A percentile compares a stretch with the other conserved stretches of the same genome.
phyloP scores from a whole-genome alignment of 1,140 invertebrate genomes.

The Drepana arcuata region DNA sequence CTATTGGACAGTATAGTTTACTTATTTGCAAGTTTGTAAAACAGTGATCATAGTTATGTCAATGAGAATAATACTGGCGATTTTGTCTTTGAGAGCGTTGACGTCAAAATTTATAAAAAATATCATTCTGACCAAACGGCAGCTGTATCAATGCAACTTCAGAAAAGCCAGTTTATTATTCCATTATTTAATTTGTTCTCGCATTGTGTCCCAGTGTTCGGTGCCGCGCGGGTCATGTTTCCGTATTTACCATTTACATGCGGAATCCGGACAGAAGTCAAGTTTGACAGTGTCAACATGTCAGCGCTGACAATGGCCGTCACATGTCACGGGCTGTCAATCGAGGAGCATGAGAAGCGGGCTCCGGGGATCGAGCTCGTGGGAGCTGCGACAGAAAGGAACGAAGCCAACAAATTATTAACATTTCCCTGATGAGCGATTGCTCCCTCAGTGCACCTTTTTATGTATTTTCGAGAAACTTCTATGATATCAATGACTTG shows the following conservation, averaged over 20 bases:
- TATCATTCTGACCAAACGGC: slow-evolving; percentile 12
- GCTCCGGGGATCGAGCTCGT: slow-evolving; percentile 25
- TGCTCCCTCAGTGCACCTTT: slow-evolving; percentile 32
- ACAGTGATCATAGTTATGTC: no score
- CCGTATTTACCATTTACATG: slow-evolving; percentile 61
- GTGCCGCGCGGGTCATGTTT: slow-evolving; percentile 47
- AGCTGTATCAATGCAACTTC: slow-evolving; percentile 35
- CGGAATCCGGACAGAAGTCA: slow-evolving; percentile 67
- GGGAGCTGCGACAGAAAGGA: slow-evolving; percentile 29
- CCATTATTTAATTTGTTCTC: slow-evolving; percentile 68
- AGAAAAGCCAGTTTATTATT: slow-evolving; percentile 48
- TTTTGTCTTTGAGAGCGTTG: slow-evolving; percentile 4
- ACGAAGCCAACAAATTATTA: slow-evolving; percentile 38
- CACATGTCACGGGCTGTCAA: slow-evolving; percentile 64
- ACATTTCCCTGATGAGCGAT: slow-evolving; percentile 39
- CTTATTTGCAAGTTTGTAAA: no score
- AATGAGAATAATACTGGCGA: no score
- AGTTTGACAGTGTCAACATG: slow-evolving; percentile 67
- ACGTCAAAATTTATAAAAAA: slow-evolving; percentile 13
- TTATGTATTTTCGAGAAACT: slow-evolving; percentile 18
- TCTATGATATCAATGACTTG: slow-evolving; percentile 2
- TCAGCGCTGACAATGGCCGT: slow-evolving; percentile 62
- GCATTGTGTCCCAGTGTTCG: slow-evolving; percentile 36
- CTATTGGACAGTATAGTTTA: no score
- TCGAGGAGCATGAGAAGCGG: slow-evolving; percentile 58